Evolutionary conservation across 2,797 vertebrate genomes (phyloP), one percentile per base, ranked within the genome.

Genomic region (Alectoris magna): DNA sequence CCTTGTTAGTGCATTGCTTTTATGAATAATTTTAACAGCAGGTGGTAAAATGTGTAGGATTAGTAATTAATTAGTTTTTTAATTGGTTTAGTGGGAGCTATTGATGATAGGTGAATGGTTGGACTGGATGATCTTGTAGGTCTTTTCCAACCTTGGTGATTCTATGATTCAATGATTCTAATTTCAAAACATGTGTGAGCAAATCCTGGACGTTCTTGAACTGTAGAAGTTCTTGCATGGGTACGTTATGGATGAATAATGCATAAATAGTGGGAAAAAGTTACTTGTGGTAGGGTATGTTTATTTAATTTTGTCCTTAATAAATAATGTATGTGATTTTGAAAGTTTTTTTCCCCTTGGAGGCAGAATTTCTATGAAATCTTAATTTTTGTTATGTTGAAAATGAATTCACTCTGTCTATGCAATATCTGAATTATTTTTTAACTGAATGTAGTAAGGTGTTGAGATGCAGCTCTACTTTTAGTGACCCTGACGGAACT

Each of bases 161-260:
- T 34, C 34, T 34, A 34, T 34, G 34, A 34, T 34, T 34, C 34
- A 34, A 34, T 34, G 34, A 34, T 34, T 34, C 34, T 34, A 34
- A 76, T 92, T 96, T 94, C 69, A 90, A 88, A 94, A 82, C 24
- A 39, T 60, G 8, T 87, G 88, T 94, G 75, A 94, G 55, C 39
- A 96, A 79, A 70, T 80, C 60, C 39, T 80, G 88, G 88, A 72
- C 79, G 86, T 87, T 90, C 19, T 85, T 97, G 95, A 96, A 90
- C 86, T 89, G 84, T 53, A 92, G 60, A 91, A 86, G 22, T 79
- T 83, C 80, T 66, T 49, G 27, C 44, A 88, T 55, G 68, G 60
- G 48, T 84, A 91, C 44, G 46, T 79, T 89, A 71, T 53, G 91
- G 77, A 91, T 91, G 60, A 84, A 60, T 69, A 80, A 94, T 89